Conservation (phyloP, 2,113 vertebrate genomes). For the Bagarius yarrelli region DNA sequence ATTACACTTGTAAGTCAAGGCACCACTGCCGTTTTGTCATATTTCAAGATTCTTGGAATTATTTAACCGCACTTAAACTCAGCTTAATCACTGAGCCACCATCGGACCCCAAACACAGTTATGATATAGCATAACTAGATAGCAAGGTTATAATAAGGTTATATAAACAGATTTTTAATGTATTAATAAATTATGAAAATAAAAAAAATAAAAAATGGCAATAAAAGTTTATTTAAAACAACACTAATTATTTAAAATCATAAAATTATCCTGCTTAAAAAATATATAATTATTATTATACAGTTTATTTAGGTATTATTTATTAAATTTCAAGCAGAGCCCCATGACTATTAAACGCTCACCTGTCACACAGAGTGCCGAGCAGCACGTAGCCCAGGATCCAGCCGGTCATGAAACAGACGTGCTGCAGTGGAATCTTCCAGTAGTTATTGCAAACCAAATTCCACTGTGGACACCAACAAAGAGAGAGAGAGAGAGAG, state of each 20-base stretch:
- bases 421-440: constrained; percentile 83
- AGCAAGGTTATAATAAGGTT: no score
- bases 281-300: no score
- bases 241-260: not conserved
- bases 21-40: no score
- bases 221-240: not conserved
- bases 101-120: no score
- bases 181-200: not conserved
- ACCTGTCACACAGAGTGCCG: constrained; percentile 83
- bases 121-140: no score
- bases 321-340: not conserved
- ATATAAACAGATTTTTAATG: not conserved
- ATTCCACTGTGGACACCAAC: constrained; percentile 71
- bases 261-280: not conserved
- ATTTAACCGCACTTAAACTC: no score
- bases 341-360: constrained; percentile 23
- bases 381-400: constrained; percentile 76
- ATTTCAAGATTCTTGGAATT: no score
- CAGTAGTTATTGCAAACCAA: constrained; percentile 78
- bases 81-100: no score
- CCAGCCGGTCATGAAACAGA: constrained; percentile 81
- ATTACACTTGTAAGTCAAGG: no score
- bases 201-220: not conserved
- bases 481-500: not conserved
- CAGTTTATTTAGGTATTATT: no score